Percentiles rank a stretch among this genome's conserved stretches.
Evolutionary conservation across 2,888 invertebrate species (phyloP).

Genomic region (Spilosoma lubricipeda): DNA sequence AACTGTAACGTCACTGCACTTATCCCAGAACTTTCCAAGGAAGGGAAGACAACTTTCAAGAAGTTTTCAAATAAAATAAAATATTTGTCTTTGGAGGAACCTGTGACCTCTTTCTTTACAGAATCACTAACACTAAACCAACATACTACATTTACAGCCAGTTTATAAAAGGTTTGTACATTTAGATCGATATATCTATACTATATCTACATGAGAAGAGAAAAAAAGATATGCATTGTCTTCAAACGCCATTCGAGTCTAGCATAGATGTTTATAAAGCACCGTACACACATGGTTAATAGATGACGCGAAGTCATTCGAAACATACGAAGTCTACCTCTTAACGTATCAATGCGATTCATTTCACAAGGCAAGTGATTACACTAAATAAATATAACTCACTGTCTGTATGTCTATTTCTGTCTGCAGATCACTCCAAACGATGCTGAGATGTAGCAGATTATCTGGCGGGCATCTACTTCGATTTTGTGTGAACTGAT

Average conservation of each 20-base stretch:
- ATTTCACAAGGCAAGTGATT: slow-evolving; percentile 41
- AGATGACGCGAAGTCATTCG: not conserved
- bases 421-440: slow-evolving; percentile 47
- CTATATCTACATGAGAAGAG: no score
- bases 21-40: no score
- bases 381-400: slow-evolving; percentile 47
- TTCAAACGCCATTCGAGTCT: not conserved
- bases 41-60: no score
- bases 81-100: no score
- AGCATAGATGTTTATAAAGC: not conserved
- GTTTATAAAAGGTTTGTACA: no score
- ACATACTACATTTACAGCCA: no score
- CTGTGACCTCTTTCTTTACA: no score
- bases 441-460: slow-evolving; percentile 48
- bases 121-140: no score
- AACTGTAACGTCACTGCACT: no score
- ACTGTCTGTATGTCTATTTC: slow-evolving; percentile 55
- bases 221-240: not conserved
- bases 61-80: no score
- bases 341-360: slow-evolving; percentile 38
- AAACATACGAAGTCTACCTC: slow-evolving; percentile 13
- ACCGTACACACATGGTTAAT: not conserved
- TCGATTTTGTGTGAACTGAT: slow-evolving; percentile 39
- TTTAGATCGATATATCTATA: no score
- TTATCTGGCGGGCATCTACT: slow-evolving; percentile 35